Percentiles rank a stretch among this genome's conserved stretches.
Conservation (phyloP, 2,888 invertebrate genomes). For the Amphipyra tragopoginis region DNA sequence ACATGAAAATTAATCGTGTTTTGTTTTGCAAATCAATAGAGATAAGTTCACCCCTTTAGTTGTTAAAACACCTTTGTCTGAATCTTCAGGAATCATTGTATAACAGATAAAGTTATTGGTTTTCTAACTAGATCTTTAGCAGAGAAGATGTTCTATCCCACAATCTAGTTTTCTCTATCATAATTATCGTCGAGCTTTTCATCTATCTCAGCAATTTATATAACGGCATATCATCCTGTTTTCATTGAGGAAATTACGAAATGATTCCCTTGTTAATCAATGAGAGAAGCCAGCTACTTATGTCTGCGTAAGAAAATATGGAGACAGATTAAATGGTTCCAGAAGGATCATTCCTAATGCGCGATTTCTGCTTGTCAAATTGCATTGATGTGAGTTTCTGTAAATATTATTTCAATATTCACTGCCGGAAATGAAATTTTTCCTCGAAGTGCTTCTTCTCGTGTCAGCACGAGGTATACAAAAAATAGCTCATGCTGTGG, state of each 20-base stretch:
- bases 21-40: too few species aligned
- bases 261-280: conserved; percentile 42
- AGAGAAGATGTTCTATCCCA: not conserved
- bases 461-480: too few species aligned
- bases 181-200: conserved; percentile 21
- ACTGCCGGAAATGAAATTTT: too few species aligned
- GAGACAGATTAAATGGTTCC: not conserved
- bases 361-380: too few species aligned
- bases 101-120: not conserved
- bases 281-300: conserved; percentile 33
- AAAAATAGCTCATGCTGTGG: too few species aligned
- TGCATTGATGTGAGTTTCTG: too few species aligned
- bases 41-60: too few species aligned
- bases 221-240: conserved; percentile 45
- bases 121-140: too few species aligned
- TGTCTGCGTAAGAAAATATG: conserved; percentile 18
- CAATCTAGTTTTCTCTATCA: conserved; percentile 31
- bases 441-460: too few species aligned
- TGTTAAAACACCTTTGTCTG: not conserved
- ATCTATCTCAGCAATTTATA: conserved; percentile 36
- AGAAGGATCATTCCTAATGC: too few species aligned
- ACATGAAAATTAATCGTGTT: too few species aligned
- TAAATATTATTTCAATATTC: too few species aligned
- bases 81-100: not conserved
- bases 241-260: conserved; percentile 48